Percentiles rank a stretch among this genome's conserved stretches.
Evolutionary conservation across 2,888 invertebrate species (phyloP).

Genomic region (Drosophila paramelanica): DNA sequence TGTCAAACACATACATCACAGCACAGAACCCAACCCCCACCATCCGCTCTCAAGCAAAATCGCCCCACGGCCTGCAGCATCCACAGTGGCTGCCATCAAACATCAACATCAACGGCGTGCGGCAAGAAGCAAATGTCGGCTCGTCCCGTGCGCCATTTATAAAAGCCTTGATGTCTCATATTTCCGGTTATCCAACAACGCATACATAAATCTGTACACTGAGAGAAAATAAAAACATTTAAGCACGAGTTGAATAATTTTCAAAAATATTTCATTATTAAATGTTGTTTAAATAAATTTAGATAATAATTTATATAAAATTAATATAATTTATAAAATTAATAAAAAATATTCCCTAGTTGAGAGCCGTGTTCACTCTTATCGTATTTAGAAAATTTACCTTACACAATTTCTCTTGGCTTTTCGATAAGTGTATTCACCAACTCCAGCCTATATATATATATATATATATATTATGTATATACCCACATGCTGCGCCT

Average conservation of each 20-base stretch:
- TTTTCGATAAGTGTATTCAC: constrained; percentile 1
- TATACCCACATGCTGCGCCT: constrained; percentile 38
- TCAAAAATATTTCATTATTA: no score
- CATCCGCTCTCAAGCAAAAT: neutral
- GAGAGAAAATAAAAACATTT: neutral
- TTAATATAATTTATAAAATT: no score
- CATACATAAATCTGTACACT: constrained; percentile 35
- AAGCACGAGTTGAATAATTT: neutral
- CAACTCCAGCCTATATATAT: constrained; percentile 7
- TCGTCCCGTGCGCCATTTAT: constrained; percentile 72
- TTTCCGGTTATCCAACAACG: constrained; percentile 75
- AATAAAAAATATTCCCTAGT: no score
- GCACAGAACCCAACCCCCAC: constrained; percentile 2
- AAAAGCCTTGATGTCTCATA: constrained; percentile 81
- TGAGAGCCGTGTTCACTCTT: no score
- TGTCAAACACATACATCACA: constrained; percentile 79
- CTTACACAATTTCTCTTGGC: no score
- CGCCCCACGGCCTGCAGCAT: constrained; percentile 6
- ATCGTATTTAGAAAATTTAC: no score
- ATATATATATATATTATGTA: no score
- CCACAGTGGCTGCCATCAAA: constrained; percentile 57
- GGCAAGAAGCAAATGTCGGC: constrained; percentile 52
- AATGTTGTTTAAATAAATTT: no score
- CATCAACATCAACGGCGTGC: constrained; percentile 56
- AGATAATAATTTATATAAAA: no score